These are phyloP conservation scores for Myripristis murdjan DNA, from an alignment of 2,797 vertebrate species.

Conservation along the genomic window DNA sequence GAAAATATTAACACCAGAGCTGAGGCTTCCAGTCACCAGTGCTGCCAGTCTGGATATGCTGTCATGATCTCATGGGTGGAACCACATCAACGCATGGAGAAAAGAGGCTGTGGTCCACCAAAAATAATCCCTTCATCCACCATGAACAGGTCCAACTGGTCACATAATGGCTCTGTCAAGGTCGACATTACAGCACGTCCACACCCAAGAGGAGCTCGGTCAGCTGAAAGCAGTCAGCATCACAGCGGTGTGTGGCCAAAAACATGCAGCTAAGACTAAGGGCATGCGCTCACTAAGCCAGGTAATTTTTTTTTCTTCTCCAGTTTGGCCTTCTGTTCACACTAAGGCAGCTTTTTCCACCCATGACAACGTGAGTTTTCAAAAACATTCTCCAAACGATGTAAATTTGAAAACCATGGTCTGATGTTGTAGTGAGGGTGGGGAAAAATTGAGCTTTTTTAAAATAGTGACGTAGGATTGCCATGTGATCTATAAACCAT, in stretches of 20 bases:
- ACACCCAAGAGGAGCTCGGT: slow-evolving; percentile 43
- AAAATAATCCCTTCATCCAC: slow-evolving; percentile 42
- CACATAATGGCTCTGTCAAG: slow-evolving; percentile 36
- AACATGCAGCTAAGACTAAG: slow-evolving; percentile 25
- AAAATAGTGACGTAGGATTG: no score
- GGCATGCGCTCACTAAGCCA: neutral
- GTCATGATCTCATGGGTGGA: slow-evolving; percentile 28
- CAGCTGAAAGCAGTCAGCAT: slow-evolving; percentile 36
- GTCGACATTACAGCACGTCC: slow-evolving; percentile 48
- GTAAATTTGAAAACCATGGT: no score
- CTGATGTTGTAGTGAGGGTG: no score
- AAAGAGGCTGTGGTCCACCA: slow-evolving; percentile 21
- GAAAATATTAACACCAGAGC: slow-evolving; percentile 47
- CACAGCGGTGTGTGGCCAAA: slow-evolving; percentile 43
- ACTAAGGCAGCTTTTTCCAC: no score
- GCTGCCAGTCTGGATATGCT: slow-evolving; percentile 23
- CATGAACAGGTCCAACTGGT: slow-evolving; percentile 38
- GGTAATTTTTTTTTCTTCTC: no score
- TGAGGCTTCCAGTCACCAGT: slow-evolving; percentile 13
- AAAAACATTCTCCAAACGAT: no score
- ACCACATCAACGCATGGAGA: slow-evolving; percentile 18
- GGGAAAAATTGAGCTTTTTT: no score
- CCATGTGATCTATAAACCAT: no score
- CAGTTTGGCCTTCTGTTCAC: no score
- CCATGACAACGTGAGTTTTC: no score